Percentiles rank a stretch among this genome's conserved stretches.
phyloP scores from a whole-genome alignment of 2,797 vertebrate genomes.

The Amblyraja radiata region DNA sequence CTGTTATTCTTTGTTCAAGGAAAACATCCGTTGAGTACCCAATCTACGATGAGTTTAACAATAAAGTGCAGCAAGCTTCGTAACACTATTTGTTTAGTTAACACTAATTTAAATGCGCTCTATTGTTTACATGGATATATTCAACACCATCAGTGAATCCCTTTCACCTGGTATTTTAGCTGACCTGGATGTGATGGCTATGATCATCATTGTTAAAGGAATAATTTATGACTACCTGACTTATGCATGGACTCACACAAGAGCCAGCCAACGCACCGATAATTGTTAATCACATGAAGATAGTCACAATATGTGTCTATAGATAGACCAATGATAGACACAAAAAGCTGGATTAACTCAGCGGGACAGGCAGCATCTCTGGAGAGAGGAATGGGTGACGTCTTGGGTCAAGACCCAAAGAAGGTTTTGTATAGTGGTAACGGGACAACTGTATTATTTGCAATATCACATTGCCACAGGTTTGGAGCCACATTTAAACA shows the following conservation, averaged over 20 bases:
- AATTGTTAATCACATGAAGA: neutral
- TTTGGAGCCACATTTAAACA: too few species aligned
- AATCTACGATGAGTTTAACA: neutral
- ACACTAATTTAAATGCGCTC: neutral
- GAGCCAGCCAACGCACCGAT: neutral
- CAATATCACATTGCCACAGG: too few species aligned
- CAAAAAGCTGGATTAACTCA: neutral
- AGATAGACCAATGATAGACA: neutral
- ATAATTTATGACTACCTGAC: neutral
- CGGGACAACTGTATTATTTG: too few species aligned
- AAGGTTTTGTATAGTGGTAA: too few species aligned
- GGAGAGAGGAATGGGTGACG: too few species aligned
- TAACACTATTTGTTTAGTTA: neutral
- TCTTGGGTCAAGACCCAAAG: too few species aligned
- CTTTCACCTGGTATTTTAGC: neutral
- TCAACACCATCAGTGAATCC: neutral
- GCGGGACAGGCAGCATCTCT: too few species aligned
- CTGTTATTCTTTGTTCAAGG: neutral
- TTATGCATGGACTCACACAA: neutral
- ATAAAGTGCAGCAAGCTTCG: neutral
- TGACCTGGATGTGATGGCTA: neutral
- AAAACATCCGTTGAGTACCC: neutral
- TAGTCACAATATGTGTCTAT: too few species aligned
- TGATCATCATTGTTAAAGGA: neutral
- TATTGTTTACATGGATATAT: neutral